Evolutionary conservation across 2,797 vertebrate genomes (phyloP).

Genomic region (Antennarius maculatus): DNA sequence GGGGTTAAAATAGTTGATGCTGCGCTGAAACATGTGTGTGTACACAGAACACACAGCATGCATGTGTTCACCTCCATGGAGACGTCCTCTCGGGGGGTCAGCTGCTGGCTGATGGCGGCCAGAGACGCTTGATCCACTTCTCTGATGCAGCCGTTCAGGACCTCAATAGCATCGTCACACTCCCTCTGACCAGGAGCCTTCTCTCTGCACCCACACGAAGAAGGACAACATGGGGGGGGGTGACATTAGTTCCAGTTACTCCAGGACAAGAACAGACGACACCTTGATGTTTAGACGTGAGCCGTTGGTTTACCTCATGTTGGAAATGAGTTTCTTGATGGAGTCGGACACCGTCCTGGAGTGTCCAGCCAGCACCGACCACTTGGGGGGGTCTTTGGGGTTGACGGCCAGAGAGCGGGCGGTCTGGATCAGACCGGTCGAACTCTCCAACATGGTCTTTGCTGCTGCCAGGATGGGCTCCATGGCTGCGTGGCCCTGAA

Average conservation of each 20-base stretch:
- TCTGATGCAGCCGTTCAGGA: conserved; percentile 91
- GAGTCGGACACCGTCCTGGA: conserved; percentile 97
- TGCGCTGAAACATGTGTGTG: no score
- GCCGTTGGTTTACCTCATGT: conserved; percentile 88
- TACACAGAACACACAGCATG: neutral
- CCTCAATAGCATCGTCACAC: conserved; percentile 94
- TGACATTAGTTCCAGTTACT: no score
- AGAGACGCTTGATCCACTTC: conserved; percentile 97
- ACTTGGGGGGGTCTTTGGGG: conserved; percentile 95
- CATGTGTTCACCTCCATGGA: conserved; percentile 89
- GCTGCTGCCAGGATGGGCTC: conserved; percentile 93
- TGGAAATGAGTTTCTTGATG: conserved; percentile 98
- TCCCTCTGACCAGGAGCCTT: conserved; percentile 97
- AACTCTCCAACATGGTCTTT: conserved; percentile 96
- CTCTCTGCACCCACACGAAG: conserved; percentile 81
- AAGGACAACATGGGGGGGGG: neutral
- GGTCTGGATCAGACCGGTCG: conserved; percentile 95
- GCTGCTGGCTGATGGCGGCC: conserved; percentile 95
- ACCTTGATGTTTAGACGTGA: neutral
- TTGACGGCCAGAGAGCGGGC: conserved; percentile 96
- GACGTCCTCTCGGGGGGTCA: conserved; percentile 93
- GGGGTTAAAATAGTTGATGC: no score
- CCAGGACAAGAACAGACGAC: neutral
- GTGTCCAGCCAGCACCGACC: conserved; percentile 95
- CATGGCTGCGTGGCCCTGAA: conserved; percentile 93